Percentiles rank a stretch among this genome's conserved stretches.
These are phyloP conservation scores for Salpingus planirostris DNA, from an alignment of 2,888 invertebrate genomes.

Conservation along the genomic window DNA sequence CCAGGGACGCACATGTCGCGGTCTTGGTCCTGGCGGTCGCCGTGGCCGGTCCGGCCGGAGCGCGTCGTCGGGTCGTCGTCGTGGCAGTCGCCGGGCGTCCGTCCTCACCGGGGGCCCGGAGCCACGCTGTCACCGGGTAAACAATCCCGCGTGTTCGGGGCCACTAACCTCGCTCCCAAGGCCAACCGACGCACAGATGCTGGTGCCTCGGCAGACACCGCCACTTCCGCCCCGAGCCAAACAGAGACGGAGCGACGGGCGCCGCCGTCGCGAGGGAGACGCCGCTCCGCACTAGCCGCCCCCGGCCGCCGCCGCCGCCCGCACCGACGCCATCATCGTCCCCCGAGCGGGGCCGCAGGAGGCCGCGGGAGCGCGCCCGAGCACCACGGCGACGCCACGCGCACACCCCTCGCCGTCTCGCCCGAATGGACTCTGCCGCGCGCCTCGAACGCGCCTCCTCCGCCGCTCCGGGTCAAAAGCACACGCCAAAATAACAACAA, in stretches of 20 bases:
- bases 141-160: slow-evolving; percentile 43
- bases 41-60: too few species aligned
- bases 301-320: slow-evolving; percentile 7
- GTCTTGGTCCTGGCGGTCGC: too few species aligned
- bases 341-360: background rate
- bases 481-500: slow-evolving; percentile 65
- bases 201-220: slow-evolving; percentile 35
- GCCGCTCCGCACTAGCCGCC: too few species aligned
- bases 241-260: too few species aligned
- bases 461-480: slow-evolving; percentile 48
- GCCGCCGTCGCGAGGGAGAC: too few species aligned
- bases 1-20: background rate
- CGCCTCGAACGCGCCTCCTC: slow-evolving; percentile 31
- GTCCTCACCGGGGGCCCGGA: too few species aligned
- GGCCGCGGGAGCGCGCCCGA: slow-evolving; percentile 9
- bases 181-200: slow-evolving; percentile 38
- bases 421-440: slow-evolving; percentile 46
- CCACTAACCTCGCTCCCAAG: slow-evolving; percentile 41
- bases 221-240: slow-evolving; percentile 37
- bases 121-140: slow-evolving; percentile 39
- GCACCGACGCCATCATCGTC: slow-evolving; percentile 4
- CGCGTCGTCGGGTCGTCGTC: too few species aligned
- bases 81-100: too few species aligned
- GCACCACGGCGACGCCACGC: slow-evolving; percentile 6
- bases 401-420: slow-evolving; percentile 37